Conservation (phyloP, 1,140 invertebrate genomes). For the Monomorium pharaonis region DNA sequence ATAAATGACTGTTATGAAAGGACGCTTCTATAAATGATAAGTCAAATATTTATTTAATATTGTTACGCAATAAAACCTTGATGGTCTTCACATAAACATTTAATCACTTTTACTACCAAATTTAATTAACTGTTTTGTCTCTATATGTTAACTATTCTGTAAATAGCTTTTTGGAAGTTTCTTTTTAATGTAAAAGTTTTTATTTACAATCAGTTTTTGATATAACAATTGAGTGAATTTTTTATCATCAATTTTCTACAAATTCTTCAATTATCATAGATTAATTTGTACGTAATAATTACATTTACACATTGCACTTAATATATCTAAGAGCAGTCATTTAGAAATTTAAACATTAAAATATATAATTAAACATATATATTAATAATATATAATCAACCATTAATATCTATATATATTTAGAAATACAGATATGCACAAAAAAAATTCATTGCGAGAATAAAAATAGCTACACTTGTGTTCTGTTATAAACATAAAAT, state of each 20-base stretch:
- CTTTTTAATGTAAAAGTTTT: neutral
- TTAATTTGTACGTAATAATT: too few species aligned
- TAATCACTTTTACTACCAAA: neutral
- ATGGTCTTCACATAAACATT: neutral
- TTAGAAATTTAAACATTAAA: neutral
- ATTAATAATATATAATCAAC: neutral
- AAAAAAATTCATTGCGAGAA: neutral
- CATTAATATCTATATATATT: neutral
- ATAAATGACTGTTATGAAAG: constrained; percentile 7
- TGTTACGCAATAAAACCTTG: neutral
- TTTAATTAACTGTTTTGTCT: neutral
- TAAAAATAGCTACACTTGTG: neutral
- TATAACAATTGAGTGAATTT: neutral
- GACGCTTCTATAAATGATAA: neutral
- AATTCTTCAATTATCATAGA: neutral
- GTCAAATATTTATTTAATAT: constrained; percentile 16
- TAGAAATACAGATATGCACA: too few species aligned
- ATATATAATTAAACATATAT: neutral
- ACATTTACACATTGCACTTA: neutral
- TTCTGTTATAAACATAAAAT: neutral
- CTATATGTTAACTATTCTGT: neutral
- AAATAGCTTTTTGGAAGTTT: neutral
- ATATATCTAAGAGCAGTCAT: constrained; percentile 1
- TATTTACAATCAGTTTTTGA: neutral
- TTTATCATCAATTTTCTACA: neutral